A percentile compares a stretch with the other conserved stretches of the same genome.
phyloP scores from a whole-genome alignment of 2,888 invertebrate genomes.

The Tetropium fuscum region DNA sequence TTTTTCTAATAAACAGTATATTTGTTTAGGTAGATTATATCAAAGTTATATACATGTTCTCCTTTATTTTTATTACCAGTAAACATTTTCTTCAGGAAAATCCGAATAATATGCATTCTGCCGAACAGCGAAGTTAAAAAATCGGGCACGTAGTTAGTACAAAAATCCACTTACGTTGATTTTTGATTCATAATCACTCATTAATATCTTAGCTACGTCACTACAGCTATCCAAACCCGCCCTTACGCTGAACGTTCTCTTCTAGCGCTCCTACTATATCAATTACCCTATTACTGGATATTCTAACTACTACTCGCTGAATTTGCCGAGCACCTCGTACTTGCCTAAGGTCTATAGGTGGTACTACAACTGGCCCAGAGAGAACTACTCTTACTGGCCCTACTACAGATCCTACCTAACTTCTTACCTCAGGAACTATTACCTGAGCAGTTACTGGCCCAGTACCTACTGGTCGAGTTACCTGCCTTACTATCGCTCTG shows the following conservation, averaged over 20 bases:
- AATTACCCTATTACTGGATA: slow-evolving; percentile 49
- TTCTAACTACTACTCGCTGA: slow-evolving; percentile 38
- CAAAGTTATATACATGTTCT: no score
- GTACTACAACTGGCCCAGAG: slow-evolving; percentile 50
- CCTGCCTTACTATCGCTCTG: slow-evolving; percentile 45
- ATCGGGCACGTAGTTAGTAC: no score
- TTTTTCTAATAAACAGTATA: no score
- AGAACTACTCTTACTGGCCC: slow-evolving; percentile 47
- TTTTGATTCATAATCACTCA: no score
- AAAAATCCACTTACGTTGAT: no score
- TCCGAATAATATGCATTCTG: no score
- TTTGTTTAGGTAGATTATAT: no score
- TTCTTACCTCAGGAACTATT: slow-evolving; percentile 47
- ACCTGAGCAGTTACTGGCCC: slow-evolving; percentile 37
- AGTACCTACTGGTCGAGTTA: slow-evolving; percentile 40
- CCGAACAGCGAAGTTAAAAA: no score
- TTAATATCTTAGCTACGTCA: no score
- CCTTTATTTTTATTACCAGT: no score
- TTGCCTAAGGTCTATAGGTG: slow-evolving; percentile 48
- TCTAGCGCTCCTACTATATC: slow-evolving; percentile 50
- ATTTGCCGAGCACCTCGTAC: slow-evolving; percentile 45
- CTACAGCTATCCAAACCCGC: no score
- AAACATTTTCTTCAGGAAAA: no score
- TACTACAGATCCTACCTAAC: slow-evolving; percentile 44
- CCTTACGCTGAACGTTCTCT: slow-evolving; percentile 31